Conservation (phyloP, 2,888 invertebrate species). For the Liopterus haemorrhoidalis region DNA sequence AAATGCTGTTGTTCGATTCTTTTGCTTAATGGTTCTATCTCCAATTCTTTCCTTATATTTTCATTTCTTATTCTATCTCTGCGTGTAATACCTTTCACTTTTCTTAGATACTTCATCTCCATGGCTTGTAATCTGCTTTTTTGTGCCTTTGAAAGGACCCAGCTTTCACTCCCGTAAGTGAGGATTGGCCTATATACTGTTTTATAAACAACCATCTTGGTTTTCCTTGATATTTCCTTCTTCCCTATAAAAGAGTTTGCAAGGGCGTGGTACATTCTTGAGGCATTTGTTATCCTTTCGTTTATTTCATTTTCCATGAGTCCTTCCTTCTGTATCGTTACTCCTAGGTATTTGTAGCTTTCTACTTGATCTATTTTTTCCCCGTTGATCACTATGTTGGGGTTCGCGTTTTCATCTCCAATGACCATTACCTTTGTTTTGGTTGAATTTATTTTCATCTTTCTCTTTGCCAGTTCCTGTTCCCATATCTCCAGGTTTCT, state of each 20-base stretch:
- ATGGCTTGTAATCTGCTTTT: constrained; percentile 24
- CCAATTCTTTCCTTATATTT: constrained; percentile 19
- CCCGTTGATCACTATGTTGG: no score
- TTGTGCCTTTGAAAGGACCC: constrained; percentile 15
- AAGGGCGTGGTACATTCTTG: constrained; percentile 14
- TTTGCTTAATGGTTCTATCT: constrained; percentile 12
- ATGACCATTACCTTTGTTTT: no score
- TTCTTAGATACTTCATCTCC: constrained; percentile 24
- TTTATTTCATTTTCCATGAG: no score
- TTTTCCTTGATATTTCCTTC: constrained; percentile 16
- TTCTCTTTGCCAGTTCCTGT: constrained; percentile 10
- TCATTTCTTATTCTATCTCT: constrained; percentile 18
- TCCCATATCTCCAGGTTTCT: constrained; percentile 17
- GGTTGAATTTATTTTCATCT: no score
- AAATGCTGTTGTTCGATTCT: constrained; percentile 22
- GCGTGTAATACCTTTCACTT: constrained; percentile 18
- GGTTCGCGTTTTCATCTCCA: no score
- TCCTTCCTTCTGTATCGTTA: no score
- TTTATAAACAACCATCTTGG: constrained; percentile 20
- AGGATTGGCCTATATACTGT: constrained; percentile 21
- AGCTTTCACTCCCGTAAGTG: constrained; percentile 19
- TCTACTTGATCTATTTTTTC: no score
- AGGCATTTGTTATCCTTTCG: no score
- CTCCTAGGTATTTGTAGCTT: no score
- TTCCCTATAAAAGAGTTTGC: constrained; percentile 18